These are phyloP conservation scores for Enteromius argenteus DNA, from an alignment of 2,797 vertebrate genomes.

Conservation along the genomic window DNA sequence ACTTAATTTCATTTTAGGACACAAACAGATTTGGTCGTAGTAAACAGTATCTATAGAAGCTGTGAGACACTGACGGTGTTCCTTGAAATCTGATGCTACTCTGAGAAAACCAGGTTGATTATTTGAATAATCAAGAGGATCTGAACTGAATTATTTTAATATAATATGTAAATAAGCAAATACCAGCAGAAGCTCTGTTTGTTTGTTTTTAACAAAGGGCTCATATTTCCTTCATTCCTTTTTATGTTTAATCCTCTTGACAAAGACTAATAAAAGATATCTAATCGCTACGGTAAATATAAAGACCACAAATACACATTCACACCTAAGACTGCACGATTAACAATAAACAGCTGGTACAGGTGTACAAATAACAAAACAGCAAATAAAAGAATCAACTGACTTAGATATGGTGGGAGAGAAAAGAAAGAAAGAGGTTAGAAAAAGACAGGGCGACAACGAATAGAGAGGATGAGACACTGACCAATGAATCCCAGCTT, in stretches of 20 bases:
- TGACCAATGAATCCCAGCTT: constrained; percentile 92
- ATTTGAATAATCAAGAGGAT: background rate
- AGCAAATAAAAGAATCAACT: background rate
- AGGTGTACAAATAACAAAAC: constrained; percentile 1
- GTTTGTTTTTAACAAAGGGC: background rate
- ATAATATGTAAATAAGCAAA: background rate
- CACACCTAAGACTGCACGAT: background rate
- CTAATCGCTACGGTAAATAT: background rate
- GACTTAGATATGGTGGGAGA: background rate
- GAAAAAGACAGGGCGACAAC: background rate
- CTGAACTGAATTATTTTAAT: background rate
- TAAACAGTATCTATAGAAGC: too few relatives aligned
- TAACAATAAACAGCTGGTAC: background rate
- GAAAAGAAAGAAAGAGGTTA: background rate
- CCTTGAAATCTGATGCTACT: background rate
- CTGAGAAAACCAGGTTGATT: background rate
- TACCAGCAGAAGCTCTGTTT: background rate
- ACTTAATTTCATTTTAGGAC: background rate
- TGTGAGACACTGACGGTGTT: background rate
- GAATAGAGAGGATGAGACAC: constrained; percentile 43
- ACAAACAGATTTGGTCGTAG: background rate
- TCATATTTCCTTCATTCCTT: background rate
- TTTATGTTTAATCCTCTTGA: background rate
- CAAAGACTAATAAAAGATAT: background rate
- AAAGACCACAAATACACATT: too few relatives aligned